Evolutionary conservation across 2,888 invertebrate genomes (phyloP).

Genomic region (Perithous albicinctus): DNA sequence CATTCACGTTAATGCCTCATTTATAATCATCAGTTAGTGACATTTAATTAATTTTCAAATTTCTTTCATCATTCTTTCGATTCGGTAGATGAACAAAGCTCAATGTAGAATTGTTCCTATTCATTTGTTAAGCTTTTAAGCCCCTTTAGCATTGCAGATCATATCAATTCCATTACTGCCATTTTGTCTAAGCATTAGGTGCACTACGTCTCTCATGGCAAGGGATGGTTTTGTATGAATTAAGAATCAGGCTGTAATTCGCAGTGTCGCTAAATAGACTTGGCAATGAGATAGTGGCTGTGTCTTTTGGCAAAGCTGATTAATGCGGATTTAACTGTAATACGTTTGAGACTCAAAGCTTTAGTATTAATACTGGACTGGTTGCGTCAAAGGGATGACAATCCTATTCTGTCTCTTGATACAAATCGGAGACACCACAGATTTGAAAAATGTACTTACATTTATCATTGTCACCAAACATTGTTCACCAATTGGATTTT

Average conservation of each 20-base stretch:
- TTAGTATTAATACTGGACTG: no score
- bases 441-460: no score
- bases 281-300: background rate
- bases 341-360: background rate
- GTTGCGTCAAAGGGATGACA: no score
- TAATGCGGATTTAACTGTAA: background rate
- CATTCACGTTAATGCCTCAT: slow-evolving; percentile 3
- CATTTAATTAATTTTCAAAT: background rate
- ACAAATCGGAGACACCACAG: no score
- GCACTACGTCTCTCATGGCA: background rate
- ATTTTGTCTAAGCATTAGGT: background rate
- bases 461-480: no score
- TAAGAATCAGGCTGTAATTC: background rate
- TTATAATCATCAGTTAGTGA: background rate
- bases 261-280: background rate
- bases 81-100: background rate
- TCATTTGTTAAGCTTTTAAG: background rate
- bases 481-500: no score
- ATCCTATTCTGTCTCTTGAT: no score
- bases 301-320: background rate
- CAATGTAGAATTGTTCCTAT: background rate
- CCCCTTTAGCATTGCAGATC: background rate
- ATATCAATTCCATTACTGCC: background rate
- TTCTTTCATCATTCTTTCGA: background rate
- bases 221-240: background rate